Conservation (phyloP, 2,888 invertebrate species). For the Dasypogon diadema region DNA sequence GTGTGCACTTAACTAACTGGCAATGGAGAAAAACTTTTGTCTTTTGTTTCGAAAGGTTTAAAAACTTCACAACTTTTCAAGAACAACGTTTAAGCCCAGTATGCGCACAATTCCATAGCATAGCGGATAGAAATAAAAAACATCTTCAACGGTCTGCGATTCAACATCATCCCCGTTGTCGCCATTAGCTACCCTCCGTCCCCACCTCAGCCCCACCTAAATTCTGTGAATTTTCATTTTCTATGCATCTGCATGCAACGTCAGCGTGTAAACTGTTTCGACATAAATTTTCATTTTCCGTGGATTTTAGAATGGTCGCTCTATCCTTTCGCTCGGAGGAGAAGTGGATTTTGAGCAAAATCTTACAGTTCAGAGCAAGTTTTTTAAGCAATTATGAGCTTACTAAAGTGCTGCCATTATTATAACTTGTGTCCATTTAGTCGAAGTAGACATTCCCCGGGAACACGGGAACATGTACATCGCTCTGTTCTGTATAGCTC, state of each 20-base stretch:
- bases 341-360: neutral
- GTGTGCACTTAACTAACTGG: constrained; percentile 50
- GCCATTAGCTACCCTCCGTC: too few relatives aligned
- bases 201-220: too few relatives aligned
- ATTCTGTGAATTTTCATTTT: constrained; percentile 16
- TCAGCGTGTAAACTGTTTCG: constrained; percentile 30
- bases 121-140: neutral
- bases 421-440: constrained; percentile 22
- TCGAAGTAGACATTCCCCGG: neutral
- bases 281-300: constrained; percentile 38
- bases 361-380: neutral
- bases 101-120: neutral
- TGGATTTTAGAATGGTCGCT: neutral
- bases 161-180: neutral
- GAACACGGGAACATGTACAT: too few relatives aligned
- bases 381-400: constrained; percentile 18
- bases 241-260: constrained; percentile 40
- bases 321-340: neutral
- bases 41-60: constrained; percentile 48
- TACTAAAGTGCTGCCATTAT: constrained; percentile 1
- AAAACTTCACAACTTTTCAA: constrained; percentile 42
- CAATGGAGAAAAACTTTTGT: constrained; percentile 46
- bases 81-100: constrained; percentile 38
- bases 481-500: too few relatives aligned
- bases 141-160: neutral